Conservation (phyloP, 2,113 vertebrate species). For the Zosterops lateralis region DNA sequence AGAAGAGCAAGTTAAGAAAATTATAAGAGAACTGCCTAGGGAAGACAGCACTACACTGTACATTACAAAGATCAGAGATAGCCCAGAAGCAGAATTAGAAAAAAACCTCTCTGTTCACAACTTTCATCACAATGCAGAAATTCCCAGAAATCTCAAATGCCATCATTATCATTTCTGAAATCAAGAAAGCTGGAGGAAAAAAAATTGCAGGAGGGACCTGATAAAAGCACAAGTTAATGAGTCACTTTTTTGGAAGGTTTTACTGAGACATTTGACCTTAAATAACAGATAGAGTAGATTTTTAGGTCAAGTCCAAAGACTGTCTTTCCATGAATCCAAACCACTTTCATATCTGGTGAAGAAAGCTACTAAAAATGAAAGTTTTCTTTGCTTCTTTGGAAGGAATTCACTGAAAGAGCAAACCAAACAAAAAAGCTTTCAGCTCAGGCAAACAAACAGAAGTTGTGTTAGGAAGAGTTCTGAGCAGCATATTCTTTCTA, state of each 20-base stretch:
- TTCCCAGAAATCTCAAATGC: conserved; percentile 71
- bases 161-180: conserved; percentile 66
- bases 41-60: conserved; percentile 60
- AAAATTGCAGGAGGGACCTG: conserved; percentile 47
- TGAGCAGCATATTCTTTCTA: background rate
- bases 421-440: conserved; percentile 42
- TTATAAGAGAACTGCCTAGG: conserved; percentile 61
- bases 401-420: conserved; percentile 40
- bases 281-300: conserved; percentile 26
- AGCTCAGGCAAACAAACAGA: background rate
- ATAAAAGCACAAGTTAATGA: conserved; percentile 31
- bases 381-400: conserved; percentile 37
- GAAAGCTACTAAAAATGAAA: conserved; percentile 46
- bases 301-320: conserved; percentile 59
- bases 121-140: conserved; percentile 62
- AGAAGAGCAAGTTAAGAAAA: conserved; percentile 71
- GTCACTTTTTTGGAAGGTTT: conserved; percentile 32
- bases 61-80: conserved; percentile 71
- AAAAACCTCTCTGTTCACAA: conserved; percentile 52
- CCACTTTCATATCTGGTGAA: conserved; percentile 45
- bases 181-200: conserved; percentile 55
- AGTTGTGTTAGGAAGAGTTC: background rate
- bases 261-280: conserved; percentile 36
- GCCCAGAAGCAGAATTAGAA: conserved; percentile 72
- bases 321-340: conserved; percentile 45